Evolutionary conservation across 2,888 invertebrate genomes (phyloP), one percentile per base, ranked within the genome.

Genomic region (Oscheius onirici): DNA sequence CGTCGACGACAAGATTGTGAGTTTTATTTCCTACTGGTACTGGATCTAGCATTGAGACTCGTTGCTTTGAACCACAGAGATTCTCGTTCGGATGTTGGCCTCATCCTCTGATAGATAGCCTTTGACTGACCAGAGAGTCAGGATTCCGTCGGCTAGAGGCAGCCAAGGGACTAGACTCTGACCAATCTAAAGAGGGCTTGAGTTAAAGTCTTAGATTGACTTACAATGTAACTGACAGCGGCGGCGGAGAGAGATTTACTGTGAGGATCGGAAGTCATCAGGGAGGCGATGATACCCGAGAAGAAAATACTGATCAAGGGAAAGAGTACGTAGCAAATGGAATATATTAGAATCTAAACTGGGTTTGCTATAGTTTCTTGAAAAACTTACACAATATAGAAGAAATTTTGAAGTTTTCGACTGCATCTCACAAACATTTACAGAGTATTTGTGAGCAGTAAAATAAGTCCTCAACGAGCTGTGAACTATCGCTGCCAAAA

Each of bases 1-100:
- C 26, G 72, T 74, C 55, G 83, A 83, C 63, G 63, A 68, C 20
- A 81, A 82, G 70, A 83, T 80, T 40, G 83, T 84, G 51, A 81
- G 78, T 72, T 22, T 24, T 55, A 10, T 8, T n/a, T 26, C 10
- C n/a, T n/a, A n/a, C n/a, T n/a, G n/a, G n/a, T 55, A 20, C 13
- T 55, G 15, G 22, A 3, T 13, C 43, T 3, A 58, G 40, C 58
- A 58, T 20, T 57, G 55, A 22, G 55, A 55, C 46, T 68, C 55
- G 49, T 40, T 51, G 20, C 20, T 69, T 13, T 60, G 58, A 15
- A 68, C 55, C 43, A 68, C 67, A 17, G 67, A 26, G 8, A 68
- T 26, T 22, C 67, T 68, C 17, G 17, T 61, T 22, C 28, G 11
- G 11, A 15, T 26, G 20, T 54, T 41, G 17, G 41, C 13, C 15